Evolutionary conservation across 2,113 vertebrate species (phyloP).

Genomic region (Lates calcarifer): DNA sequence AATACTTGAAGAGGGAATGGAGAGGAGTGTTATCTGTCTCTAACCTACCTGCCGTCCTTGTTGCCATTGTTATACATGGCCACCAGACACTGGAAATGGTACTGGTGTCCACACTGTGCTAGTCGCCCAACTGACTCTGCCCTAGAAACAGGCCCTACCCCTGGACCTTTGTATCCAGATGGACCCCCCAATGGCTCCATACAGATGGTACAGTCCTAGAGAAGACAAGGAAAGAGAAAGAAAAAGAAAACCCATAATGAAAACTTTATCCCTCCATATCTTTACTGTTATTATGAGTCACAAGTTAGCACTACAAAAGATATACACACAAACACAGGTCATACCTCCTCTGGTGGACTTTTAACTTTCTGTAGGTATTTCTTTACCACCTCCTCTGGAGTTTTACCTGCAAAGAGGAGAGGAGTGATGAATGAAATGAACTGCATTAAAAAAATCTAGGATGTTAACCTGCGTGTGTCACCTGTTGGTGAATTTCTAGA

Average conservation of each 20-base stretch:
- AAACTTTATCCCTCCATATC: background rate
- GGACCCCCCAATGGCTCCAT: constrained; percentile 92
- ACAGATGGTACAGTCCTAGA: constrained; percentile 95
- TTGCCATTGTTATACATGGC: constrained; percentile 98
- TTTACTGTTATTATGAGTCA: background rate
- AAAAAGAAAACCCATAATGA: background rate
- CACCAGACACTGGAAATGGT: constrained; percentile 94
- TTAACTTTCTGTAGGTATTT: constrained; percentile 94
- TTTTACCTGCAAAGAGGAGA: constrained; percentile 85
- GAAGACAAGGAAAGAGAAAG: accelerated
- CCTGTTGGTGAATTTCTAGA: too few species aligned
- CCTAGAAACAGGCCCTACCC: constrained; percentile 81
- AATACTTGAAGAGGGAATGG: background rate
- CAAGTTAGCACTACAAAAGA: background rate
- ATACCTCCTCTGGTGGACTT: constrained; percentile 92
- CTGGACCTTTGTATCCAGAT: constrained; percentile 93
- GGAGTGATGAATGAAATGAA: background rate
- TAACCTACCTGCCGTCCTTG: constrained; percentile 90
- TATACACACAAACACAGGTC: constrained; percentile 9
- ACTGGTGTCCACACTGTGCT: constrained; percentile 90
- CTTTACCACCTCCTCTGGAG: constrained; percentile 93
- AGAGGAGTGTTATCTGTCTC: background rate
- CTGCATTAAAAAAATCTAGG: too few species aligned
- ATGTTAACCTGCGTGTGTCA: background rate
- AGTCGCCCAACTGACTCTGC: constrained; percentile 92